Evolutionary conservation across 1,140 invertebrate genomes (phyloP).

Genomic region (Euglossa dilemma): DNA sequence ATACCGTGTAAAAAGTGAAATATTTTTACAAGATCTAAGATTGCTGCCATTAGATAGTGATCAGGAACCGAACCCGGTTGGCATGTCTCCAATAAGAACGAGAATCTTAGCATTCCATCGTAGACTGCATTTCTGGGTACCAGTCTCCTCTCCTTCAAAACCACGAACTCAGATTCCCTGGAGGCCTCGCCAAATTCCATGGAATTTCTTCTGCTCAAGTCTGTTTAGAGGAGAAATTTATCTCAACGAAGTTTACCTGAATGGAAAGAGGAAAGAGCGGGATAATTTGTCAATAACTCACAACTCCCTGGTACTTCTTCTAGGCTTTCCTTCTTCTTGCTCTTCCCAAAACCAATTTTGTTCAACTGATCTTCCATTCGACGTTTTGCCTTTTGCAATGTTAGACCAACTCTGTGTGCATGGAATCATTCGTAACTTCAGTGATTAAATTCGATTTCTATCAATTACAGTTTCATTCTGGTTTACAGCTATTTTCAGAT

Average conservation of each 20-base stretch:
- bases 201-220: conserved; percentile 92
- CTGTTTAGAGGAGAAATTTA: conserved; percentile 78
- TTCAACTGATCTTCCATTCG: conserved; percentile 93
- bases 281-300: conserved; percentile 78
- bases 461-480: too few species aligned
- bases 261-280: not conserved
- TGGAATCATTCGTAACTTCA: not conserved
- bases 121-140: conserved; percentile 89
- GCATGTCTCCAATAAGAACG: conserved; percentile 96
- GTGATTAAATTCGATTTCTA: too few species aligned
- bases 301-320: conserved; percentile 91
- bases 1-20: not conserved
- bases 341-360: conserved; percentile 88
- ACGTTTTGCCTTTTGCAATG: conserved; percentile 90
- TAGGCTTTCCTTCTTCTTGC: conserved; percentile 93
- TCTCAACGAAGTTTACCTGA: not conserved
- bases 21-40: conserved; percentile 93
- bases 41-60: conserved; percentile 96
- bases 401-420: conserved; percentile 83
- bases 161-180: conserved; percentile 92
- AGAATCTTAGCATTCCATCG: conserved; percentile 92
- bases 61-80: conserved; percentile 97
- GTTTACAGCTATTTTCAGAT: too few species aligned
- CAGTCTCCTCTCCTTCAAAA: conserved; percentile 92
- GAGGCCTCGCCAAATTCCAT: conserved; percentile 90